These are phyloP conservation scores for Loriculus beryllinus DNA, from an alignment of 2,797 vertebrate species.

Conservation along the genomic window DNA sequence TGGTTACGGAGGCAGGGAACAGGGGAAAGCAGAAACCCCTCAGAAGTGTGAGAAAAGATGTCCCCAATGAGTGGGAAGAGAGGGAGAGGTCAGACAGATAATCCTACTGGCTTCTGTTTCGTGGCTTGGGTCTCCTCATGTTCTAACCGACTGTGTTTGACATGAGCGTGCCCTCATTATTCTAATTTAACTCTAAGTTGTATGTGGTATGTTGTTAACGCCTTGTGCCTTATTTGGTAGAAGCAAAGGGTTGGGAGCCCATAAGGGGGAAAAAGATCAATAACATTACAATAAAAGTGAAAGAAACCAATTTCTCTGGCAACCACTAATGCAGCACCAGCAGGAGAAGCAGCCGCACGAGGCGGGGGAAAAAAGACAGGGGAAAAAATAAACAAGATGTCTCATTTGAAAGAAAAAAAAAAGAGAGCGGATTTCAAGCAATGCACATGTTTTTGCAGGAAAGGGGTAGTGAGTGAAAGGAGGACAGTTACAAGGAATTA, in stretches of 20 bases:
- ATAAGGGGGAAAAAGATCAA: background rate
- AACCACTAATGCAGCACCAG: constrained; percentile 34
- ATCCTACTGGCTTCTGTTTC: background rate
- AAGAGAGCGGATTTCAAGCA: background rate
- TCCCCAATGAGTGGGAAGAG: background rate
- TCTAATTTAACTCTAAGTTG: background rate
- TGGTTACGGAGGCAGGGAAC: background rate
- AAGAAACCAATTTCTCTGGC: constrained; percentile 60
- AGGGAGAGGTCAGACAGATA: background rate
- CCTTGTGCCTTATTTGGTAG: background rate
- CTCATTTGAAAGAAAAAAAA: background rate
- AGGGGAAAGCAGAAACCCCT: background rate
- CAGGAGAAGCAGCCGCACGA: constrained; percentile 48
- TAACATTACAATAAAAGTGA: constrained; percentile 42
- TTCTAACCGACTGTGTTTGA: background rate
- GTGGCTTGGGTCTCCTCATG: background rate
- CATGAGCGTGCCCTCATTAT: background rate
- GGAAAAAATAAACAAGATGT: constrained; percentile 33
- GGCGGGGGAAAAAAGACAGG: background rate
- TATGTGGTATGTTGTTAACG: background rate
- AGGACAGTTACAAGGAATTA: background rate
- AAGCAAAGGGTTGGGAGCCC: constrained; percentile 3
- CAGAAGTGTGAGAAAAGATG: background rate
- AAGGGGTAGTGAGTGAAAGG: background rate
- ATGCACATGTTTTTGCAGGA: constrained; percentile 4